Percentiles rank a stretch among this genome's conserved stretches.
These are phyloP conservation scores for Botrylloides violaceus DNA, from an alignment of 23 tunicate species.

Conservation along the genomic window DNA sequence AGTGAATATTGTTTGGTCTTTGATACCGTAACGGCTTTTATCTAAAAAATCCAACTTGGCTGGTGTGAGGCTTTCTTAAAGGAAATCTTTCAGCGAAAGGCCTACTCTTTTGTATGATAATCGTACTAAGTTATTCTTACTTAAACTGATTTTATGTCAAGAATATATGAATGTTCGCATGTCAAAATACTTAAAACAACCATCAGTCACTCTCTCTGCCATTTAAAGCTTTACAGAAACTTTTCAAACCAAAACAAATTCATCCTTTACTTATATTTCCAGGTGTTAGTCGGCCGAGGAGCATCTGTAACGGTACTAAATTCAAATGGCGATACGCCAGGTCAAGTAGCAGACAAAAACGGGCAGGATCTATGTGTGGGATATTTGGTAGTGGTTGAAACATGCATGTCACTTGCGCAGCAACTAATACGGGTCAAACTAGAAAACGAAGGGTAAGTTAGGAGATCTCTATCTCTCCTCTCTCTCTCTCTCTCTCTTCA, in stretches of 20 bases:
- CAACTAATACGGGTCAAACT: conserved; percentile 60
- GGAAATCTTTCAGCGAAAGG: no score
- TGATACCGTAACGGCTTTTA: conserved; percentile 15
- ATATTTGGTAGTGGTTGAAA: conserved; percentile 92
- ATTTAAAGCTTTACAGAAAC: no score
- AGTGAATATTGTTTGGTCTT: background rate
- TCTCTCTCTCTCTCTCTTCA: background rate
- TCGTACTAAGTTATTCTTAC: no score
- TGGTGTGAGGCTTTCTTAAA: no score
- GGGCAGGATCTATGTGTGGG: conserved; percentile 77
- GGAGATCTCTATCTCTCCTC: background rate
- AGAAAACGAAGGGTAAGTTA: conserved; percentile 61
- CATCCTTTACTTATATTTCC: background rate
- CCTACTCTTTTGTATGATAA: no score
- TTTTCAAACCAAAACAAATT: no score
- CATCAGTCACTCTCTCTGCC: no score
- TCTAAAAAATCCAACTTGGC: no score
- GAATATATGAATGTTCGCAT: no score
- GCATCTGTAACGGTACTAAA: conserved; percentile 84
- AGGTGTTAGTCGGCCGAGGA: conserved; percentile 78
- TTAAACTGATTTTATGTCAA: no score
- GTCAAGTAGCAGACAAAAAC: conserved; percentile 76
- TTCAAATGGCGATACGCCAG: conserved; percentile 85
- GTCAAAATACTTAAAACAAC: no score
- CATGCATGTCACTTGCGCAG: conserved; percentile 90